A percentile compares a stretch with the other conserved stretches of the same genome.
Conservation (phyloP, 2,113 vertebrate genomes). For the Camelus dromedarius region DNA sequence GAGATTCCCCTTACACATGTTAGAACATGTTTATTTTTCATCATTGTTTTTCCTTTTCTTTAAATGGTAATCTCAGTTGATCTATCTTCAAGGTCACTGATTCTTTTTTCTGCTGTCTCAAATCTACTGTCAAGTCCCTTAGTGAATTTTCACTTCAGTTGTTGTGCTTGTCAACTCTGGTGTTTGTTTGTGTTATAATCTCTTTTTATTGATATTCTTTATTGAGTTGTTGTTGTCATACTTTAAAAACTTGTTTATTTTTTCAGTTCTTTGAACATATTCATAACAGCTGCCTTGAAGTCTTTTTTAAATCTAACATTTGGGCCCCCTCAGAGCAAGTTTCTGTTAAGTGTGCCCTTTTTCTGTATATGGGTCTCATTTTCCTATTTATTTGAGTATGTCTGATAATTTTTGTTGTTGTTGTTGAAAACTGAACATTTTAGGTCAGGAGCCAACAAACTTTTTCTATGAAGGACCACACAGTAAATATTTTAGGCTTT, state of each 20-base stretch:
- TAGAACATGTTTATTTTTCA: background rate
- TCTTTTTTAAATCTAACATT: background rate
- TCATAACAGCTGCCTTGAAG: constrained; percentile 7
- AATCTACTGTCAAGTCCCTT: background rate
- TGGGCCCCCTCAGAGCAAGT: background rate
- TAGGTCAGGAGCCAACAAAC: background rate
- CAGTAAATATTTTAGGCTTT: constrained; percentile 5
- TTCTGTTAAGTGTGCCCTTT: background rate
- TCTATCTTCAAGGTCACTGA: background rate
- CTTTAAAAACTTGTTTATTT: background rate
- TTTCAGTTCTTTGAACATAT: background rate
- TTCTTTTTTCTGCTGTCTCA: background rate
- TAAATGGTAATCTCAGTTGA: background rate
- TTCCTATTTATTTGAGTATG: background rate
- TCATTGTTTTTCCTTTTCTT: background rate
- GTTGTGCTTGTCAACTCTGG: background rate
- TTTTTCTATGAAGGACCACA: background rate
- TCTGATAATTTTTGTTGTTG: background rate
- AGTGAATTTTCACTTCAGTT: background rate
- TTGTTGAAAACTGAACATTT: constrained; percentile 2
- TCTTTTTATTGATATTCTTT: background rate
- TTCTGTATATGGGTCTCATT: background rate
- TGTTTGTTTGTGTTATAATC: constrained; percentile 20
- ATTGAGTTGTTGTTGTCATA: background rate
- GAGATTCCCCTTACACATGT: background rate